Base-by-base conservation (phyloP, 2,113 vertebrate genomes). In the Hippocampus barbouri region DNA sequence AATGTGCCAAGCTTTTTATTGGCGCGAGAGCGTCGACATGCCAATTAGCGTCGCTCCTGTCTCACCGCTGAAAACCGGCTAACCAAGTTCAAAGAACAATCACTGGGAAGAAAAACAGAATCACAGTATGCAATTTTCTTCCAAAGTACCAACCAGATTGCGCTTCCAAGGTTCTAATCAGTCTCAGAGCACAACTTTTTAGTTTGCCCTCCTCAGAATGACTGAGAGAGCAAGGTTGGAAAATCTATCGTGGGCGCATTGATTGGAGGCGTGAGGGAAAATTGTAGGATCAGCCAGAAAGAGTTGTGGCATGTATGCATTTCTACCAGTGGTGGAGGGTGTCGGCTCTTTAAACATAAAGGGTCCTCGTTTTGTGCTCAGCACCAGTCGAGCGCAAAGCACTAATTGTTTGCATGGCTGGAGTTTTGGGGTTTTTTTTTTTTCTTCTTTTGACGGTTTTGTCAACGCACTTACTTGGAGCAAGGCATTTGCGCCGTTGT, bases 1-100 rank as follows among this genome's bases (percentile, higher is more conserved):
- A 10, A 66, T 4, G 43, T 66, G 43, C n/a, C n/a, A 66, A 27
- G n/a, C 11, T 45, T 45, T 65, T 65, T 25, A 65, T 65, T 65
- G n/a, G 63, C 1, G 14, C 23, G 18, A 27, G 27, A 60, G 15
- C 4, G 61, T 21, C 21, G 61, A 66, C 63, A 16, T 66, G 23
- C 14, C 64, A 23, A 27, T 66, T 47, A 18, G 23, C 3, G 12
- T 66, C n/a, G 16, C 25, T 61, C 3, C 27, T 30, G 25, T 61
- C 5, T 61, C 20, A 30, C 57, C 6, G 57, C 14, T 60, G 25
- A 34, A 16, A 30, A 18, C 3, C 12, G 3, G 8, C 57, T 30
- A 30, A 60, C 25, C 57, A 5, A 11, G 2, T 9, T 57, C n/a
- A 23, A 60, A 60, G 14, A 15, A 60, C 5, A 59, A 27, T 25